phyloP scores from a whole-genome alignment of 2,888 invertebrate species.

The Dicranocentrus wangi region DNA sequence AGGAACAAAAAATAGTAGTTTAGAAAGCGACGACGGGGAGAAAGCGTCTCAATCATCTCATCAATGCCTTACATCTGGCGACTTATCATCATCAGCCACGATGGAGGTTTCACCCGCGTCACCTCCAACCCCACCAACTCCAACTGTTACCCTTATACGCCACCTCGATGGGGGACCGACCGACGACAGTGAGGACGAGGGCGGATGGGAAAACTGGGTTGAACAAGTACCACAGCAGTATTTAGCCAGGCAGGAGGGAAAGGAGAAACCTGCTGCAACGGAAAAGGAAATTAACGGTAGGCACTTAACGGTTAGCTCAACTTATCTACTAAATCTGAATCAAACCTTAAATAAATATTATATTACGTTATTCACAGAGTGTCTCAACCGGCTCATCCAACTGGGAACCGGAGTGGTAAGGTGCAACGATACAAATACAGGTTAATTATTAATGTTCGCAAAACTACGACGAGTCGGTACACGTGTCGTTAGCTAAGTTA shows the following conservation, averaged over 20 bases:
- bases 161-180: neutral
- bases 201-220: conserved; percentile 42
- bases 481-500: too few species aligned
- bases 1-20: too few species aligned
- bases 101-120: too few species aligned
- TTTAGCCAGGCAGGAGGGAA: neutral
- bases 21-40: too few species aligned
- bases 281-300: conserved; percentile 49
- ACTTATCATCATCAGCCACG: too few species aligned
- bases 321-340: neutral
- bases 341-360: neutral
- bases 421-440: neutral
- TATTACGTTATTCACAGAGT: conserved; percentile 17
- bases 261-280: conserved; percentile 10
- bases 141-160: neutral
- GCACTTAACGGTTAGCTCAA: neutral
- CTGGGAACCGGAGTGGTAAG: conserved; percentile 34
- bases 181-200: conserved; percentile 7
- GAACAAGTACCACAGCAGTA: neutral
- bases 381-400: conserved; percentile 21
- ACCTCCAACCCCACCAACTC: neutral
- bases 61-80: too few species aligned
- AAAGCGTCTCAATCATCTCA: too few species aligned
- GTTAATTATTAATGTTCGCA: neutral
- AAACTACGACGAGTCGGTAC: too few species aligned